A percentile compares a stretch with the other conserved stretches of the same genome.
Conservation (phyloP, 2,797 vertebrate genomes). For the Syngnathus rostellatus region DNA sequence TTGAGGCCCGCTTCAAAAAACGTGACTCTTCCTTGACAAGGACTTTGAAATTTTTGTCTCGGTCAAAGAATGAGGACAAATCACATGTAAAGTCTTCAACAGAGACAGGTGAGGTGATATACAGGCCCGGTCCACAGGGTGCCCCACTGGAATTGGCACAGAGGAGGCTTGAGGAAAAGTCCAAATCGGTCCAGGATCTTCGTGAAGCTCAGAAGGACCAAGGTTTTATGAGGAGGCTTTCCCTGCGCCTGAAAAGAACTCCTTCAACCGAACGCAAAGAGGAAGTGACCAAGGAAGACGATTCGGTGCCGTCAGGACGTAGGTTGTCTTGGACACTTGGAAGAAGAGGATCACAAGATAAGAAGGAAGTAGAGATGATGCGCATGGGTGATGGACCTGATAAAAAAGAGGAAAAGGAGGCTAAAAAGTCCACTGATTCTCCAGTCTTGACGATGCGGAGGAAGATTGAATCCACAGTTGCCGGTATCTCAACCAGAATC, state of each 20-base stretch:
- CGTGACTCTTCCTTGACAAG: slow-evolving; percentile 84
- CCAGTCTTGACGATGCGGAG: slow-evolving; percentile 82
- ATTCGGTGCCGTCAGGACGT: slow-evolving; percentile 57
- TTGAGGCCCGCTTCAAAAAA: slow-evolving; percentile 91
- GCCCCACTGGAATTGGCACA: slow-evolving; percentile 80
- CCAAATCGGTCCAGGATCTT: slow-evolving; percentile 90
- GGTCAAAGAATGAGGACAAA: slow-evolving; percentile 84
- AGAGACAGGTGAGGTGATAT: slow-evolving; percentile 79
- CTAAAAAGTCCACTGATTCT: slow-evolving; percentile 74
- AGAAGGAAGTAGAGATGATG: slow-evolving; percentile 72
- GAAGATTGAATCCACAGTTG: slow-evolving; percentile 88
- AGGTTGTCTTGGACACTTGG: slow-evolving; percentile 81
- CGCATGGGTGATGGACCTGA: slow-evolving; percentile 58
- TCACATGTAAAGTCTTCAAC: slow-evolving; percentile 27
- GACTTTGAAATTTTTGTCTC: slow-evolving; percentile 81
- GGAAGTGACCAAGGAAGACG: slow-evolving; percentile 68
- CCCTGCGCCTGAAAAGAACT: slow-evolving; percentile 78
- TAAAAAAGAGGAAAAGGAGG: slow-evolving; percentile 56
- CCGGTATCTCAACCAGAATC: slow-evolving; percentile 82
- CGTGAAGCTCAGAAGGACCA: slow-evolving; percentile 82
- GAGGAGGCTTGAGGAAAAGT: slow-evolving; percentile 75
- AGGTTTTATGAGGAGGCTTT: slow-evolving; percentile 85
- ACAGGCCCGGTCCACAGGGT: slow-evolving; percentile 82
- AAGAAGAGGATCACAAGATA: slow-evolving; percentile 75
- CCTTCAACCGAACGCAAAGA: slow-evolving; percentile 79